A percentile compares a stretch with the other conserved stretches of the same genome.
phyloP scores from a whole-genome alignment of 2,888 invertebrate genomes.

The Volucella zonaria region DNA sequence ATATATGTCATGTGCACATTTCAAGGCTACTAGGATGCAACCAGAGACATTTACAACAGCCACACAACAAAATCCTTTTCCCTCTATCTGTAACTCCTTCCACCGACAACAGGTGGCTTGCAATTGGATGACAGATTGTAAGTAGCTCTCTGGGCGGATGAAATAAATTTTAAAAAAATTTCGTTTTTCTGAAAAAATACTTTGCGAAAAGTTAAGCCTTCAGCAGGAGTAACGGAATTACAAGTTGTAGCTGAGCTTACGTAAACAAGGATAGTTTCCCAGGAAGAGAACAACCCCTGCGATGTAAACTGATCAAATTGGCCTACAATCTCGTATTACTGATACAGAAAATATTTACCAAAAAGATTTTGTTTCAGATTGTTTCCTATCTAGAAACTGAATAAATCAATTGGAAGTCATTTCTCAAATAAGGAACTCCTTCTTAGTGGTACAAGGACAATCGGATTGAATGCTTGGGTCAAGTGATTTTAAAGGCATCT shows the following conservation, averaged over 20 bases:
- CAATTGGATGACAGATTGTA: background rate
- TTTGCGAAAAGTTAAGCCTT: slow-evolving; percentile 7
- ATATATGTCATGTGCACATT: slow-evolving; percentile 51
- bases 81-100: background rate
- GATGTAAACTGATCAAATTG: no score
- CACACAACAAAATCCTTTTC: slow-evolving; percentile 20
- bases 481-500: no score
- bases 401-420: no score
- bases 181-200: slow-evolving; percentile 4
- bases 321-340: no score
- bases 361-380: no score
- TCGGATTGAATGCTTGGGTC: no score
- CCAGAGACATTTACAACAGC: slow-evolving; percentile 44
- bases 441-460: no score
- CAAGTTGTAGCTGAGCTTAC: background rate
- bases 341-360: no score
- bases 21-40: slow-evolving; percentile 61
- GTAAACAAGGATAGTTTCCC: background rate
- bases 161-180: slow-evolving; percentile 25
- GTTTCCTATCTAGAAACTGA: no score
- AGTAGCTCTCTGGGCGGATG: background rate
- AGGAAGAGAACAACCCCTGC: no score
- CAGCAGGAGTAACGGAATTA: background rate
- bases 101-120: background rate
- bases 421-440: no score